Evolutionary conservation across 2,113 vertebrate genomes (phyloP).

Genomic region (Chamaea fasciata): DNA sequence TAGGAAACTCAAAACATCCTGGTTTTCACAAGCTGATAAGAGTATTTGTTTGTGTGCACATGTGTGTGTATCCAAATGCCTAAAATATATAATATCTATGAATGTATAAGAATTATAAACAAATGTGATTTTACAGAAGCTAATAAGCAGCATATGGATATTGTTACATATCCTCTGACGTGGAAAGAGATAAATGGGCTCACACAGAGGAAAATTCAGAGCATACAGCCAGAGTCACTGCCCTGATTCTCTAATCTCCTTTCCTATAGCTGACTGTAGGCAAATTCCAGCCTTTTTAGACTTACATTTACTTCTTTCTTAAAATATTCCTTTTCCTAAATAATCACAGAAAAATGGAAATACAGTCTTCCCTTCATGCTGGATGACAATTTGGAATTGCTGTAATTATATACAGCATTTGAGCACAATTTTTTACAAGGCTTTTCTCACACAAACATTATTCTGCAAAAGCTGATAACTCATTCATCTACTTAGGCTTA

Average conservation of each 20-base stretch:
- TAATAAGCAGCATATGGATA: background rate
- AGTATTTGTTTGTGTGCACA: background rate
- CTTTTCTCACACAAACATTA: conserved; percentile 28
- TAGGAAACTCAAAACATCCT: background rate
- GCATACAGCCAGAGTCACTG: background rate
- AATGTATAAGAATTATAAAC: background rate
- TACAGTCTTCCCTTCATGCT: background rate
- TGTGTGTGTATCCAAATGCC: background rate
- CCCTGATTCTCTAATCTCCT: background rate
- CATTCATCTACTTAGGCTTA: conserved; percentile 24
- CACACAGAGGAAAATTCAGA: background rate
- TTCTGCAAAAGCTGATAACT: conserved; percentile 26
- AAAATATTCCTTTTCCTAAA: background rate
- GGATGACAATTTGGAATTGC: background rate
- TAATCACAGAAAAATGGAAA: conserved; percentile 13
- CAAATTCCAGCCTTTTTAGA: background rate
- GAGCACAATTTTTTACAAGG: background rate
- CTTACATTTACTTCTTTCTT: background rate
- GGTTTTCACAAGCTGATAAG: background rate
- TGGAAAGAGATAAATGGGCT: background rate
- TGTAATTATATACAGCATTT: background rate
- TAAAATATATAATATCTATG: background rate
- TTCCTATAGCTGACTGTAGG: background rate
- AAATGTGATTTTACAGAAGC: background rate
- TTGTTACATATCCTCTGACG: background rate